Percentiles rank a stretch among this genome's conserved stretches.
Evolutionary conservation across 1,140 invertebrate species (phyloP).

Genomic region (Geopemphigus sp.): DNA sequence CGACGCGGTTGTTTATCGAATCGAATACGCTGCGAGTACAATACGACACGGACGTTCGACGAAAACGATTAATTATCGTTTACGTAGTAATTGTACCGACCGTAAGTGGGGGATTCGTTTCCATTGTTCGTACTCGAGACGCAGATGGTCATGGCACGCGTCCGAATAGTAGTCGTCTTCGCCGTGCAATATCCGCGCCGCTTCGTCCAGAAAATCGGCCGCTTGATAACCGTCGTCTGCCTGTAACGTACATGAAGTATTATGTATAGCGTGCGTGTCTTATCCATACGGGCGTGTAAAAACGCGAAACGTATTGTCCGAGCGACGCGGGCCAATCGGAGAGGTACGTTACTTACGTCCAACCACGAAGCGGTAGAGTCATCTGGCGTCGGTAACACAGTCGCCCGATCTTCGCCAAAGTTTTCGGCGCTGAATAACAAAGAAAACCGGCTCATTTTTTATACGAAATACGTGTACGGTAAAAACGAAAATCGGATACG

Average conservation of each 20-base stretch:
- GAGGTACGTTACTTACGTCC: slow-evolving; percentile 30
- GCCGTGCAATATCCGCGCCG: slow-evolving; percentile 11
- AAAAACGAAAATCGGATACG: too few relatives aligned
- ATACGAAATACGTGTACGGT: too few relatives aligned
- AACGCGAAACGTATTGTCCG: too few relatives aligned
- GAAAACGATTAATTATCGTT: too few relatives aligned
- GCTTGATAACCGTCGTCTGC: slow-evolving; percentile 17
- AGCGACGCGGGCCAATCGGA: too few relatives aligned
- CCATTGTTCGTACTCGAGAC: slow-evolving; percentile 35
- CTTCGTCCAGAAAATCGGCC: slow-evolving; percentile 11
- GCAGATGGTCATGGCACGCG: neutral
- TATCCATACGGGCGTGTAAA: too few relatives aligned
- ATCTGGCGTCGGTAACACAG: neutral
- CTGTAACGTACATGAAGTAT: neutral
- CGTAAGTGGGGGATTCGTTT: slow-evolving; percentile 41
- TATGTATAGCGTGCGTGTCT: neutral
- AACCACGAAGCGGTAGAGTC: slow-evolving; percentile 42
- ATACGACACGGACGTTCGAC: too few relatives aligned
- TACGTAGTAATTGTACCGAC: slow-evolving; percentile 1
- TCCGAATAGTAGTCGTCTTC: slow-evolving; percentile 4
- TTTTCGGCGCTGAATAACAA: neutral
- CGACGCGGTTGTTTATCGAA: too few relatives aligned
- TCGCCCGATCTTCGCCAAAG: neutral
- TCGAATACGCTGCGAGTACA: too few relatives aligned
- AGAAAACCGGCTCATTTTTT: neutral